Base-by-base conservation (phyloP, 2,888 invertebrate species). In the Sicus ferrugineus region DNA sequence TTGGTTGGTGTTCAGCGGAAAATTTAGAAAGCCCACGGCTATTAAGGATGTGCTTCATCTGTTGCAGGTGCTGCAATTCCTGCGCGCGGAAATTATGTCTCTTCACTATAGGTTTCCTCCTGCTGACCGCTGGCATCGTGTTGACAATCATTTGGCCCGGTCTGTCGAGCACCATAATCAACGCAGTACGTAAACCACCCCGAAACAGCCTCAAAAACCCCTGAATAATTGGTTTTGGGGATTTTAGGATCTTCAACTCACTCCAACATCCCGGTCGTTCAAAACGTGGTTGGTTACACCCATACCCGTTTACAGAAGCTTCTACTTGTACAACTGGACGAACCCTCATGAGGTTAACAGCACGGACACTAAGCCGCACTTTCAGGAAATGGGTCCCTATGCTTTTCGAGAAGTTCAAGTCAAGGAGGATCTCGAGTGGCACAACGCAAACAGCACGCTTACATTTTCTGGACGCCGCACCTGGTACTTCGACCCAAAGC, bases 221-320 rank as follows among this genome's bases (percentile, higher is more conserved):
- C 14, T 1, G 26, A 26, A n/a, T n/a, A n/a, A n/a, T n/a, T n/a
- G n/a, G n/a, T n/a, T n/a, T n/a, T n/a, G n/a, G n/a, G 26, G 59
- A 26, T 70, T 71, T 19, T 62, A 92, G 91, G 87, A 90, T 88
- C 84, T 94, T 78, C 85, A 86, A 1, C 80, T 94, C 46, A 84
- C 89, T 1, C 86, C 87, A 1, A 81, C 85, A 1, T 93, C 94
- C 0, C 86, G 83, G 69, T 90, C 90, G 23, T 95, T 88, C 82
- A 83, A 87, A 0, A 87, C 92, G 71, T 96, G 95, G 96, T 87
- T 89, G 70, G 89, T 92, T 75, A 91, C 93, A 0, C 94, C 94
- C 0, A 89, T 93, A 67, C 93, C 94, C 0, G 90, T 93, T 88
- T 93, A 91, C 79, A 83, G 93, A 69, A 89, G 91, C 71, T 86